phyloP scores from a whole-genome alignment of 37 sponge, comb jelly and placozoan genomes.

The Amphimedon queenslandica region DNA sequence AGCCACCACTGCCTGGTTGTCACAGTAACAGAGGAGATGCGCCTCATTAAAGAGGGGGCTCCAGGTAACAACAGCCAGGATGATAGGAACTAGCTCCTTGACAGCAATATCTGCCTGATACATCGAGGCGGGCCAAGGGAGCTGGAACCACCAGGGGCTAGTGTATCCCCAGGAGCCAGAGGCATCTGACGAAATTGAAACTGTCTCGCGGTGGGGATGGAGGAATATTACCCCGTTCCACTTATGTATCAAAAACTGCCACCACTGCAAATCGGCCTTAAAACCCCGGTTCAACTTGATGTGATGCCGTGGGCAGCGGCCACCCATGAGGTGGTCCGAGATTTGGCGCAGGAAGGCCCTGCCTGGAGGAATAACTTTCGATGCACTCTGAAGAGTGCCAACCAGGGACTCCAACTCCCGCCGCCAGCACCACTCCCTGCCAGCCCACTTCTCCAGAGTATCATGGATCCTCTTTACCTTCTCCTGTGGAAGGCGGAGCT shows the following conservation, averaged over 20 bases:
- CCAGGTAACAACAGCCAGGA: slow-evolving; percentile 35
- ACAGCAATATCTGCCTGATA: slow-evolving; percentile 9
- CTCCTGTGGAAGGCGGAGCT: not conserved
- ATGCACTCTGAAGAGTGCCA: not conserved
- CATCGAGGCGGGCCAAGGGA: slow-evolving; percentile 11
- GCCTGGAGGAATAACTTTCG: not conserved
- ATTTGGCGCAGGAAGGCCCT: not conserved
- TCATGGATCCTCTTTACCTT: not conserved
- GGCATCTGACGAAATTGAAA: slow-evolving; percentile 21
- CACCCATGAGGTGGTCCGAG: too few species aligned
- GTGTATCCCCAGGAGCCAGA: slow-evolving; percentile 28
- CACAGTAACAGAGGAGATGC: slow-evolving; percentile 14
- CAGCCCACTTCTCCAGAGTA: not conserved
- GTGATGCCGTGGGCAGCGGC: too few species aligned
- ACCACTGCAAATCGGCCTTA: slow-evolving; percentile 24
- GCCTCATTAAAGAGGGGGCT: slow-evolving; percentile 26
- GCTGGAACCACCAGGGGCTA: slow-evolving; percentile 30
- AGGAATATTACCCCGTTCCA: slow-evolving; percentile 21
- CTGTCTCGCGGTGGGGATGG: not conserved
- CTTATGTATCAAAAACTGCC: slow-evolving; percentile 7
- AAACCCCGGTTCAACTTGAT: slow-evolving; percentile 18
- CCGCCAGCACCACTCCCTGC: not conserved
- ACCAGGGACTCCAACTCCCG: not conserved
- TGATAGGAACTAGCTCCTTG: slow-evolving; percentile 28
- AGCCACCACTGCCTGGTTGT: slow-evolving; percentile 39